Evolutionary conservation across 2,888 invertebrate species (phyloP), one percentile per base, ranked within the genome.

Genomic region (Oscheius myriophilus): DNA sequence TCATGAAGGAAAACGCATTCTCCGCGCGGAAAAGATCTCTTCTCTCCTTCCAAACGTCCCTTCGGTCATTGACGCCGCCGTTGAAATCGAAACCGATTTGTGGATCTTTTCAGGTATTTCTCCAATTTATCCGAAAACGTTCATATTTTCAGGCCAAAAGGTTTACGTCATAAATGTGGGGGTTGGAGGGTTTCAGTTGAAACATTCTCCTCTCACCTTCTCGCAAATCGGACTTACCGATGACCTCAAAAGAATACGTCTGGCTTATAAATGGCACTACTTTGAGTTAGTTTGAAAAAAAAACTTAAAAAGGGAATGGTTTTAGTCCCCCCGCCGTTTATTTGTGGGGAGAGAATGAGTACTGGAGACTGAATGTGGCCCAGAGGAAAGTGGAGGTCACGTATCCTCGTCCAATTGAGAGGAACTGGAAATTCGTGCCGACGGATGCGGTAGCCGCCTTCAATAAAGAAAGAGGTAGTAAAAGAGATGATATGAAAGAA

Each of bases 181-280:
- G 7, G 45, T 52, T 12, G 23, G 21, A 16, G 43, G 26, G 12
- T 41, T 67, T 25, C 61, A 43, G 18, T 26, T 61, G 26, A 67
- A 67, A 61, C 67, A 67, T 23, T 49, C 67, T 16, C 67, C 67
- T 0, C 43, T 61, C 9, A 21, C 16, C 7, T n/a, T 67, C 11
- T 43, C 59, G 3, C 52, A 61, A 23, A 16, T 67, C 0, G 67
- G 67, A 12, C 51, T 67, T 9, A 33, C 53, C 4, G 0, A 9
- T 4, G 53, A 59, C 1, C 43, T 67, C 2, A 33, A 59, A 9
- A 39, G 23, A 6, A 51, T 67, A 2, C 21, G 52, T 16, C 18
- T 67, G 51, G 67, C 67, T 25, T 67, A 53, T 39, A 53, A 41
- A 18, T 67, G 67, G 67, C 52, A 61, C 21, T 59, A 59, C 18